These are phyloP conservation scores for Xanthorhoe designata DNA, from an alignment of 2,888 invertebrate species.

Conservation along the genomic window DNA sequence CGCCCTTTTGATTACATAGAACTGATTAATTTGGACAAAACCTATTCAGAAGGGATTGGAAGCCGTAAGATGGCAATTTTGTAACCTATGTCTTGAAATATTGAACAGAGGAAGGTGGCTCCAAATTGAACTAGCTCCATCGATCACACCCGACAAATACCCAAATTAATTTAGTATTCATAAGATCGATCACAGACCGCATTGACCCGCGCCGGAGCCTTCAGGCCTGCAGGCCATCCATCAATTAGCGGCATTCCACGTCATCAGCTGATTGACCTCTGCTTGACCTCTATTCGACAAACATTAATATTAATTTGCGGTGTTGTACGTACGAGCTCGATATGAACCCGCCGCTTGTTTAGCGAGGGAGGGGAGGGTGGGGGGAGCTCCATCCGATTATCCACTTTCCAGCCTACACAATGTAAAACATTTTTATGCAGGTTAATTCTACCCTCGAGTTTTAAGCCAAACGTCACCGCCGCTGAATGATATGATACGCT, in stretches of 20 bases:
- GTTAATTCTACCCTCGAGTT: constrained; percentile 21
- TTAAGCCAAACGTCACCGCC: constrained; percentile 6
- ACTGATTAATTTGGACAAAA: constrained; percentile 12
- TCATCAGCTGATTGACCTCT: constrained; percentile 26
- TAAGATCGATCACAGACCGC: constrained; percentile 20
- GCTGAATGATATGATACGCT: background rate
- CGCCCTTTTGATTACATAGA: background rate
- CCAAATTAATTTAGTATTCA: constrained; percentile 26
- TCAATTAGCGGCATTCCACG: constrained; percentile 28
- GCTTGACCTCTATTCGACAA: constrained; percentile 25
- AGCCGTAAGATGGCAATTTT: background rate
- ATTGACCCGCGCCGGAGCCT: constrained; percentile 8
- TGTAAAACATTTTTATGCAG: constrained; percentile 17
- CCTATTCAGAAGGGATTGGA: constrained; percentile 5
- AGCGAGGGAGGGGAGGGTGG: background rate
- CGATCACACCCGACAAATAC: constrained; percentile 21
- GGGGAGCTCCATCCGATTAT: constrained; percentile 14
- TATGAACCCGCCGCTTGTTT: background rate
- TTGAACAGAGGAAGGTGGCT: background rate
- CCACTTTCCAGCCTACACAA: constrained; percentile 14
- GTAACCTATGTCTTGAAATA: constrained; percentile 8
- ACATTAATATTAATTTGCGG: constrained; percentile 30
- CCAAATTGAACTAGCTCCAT: constrained; percentile 10
- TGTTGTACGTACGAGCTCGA: constrained; percentile 9
- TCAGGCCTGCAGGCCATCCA: constrained; percentile 24